Evolutionary conservation across 2,797 vertebrate species (phyloP).

Genomic region (Xerus rutilus): DNA sequence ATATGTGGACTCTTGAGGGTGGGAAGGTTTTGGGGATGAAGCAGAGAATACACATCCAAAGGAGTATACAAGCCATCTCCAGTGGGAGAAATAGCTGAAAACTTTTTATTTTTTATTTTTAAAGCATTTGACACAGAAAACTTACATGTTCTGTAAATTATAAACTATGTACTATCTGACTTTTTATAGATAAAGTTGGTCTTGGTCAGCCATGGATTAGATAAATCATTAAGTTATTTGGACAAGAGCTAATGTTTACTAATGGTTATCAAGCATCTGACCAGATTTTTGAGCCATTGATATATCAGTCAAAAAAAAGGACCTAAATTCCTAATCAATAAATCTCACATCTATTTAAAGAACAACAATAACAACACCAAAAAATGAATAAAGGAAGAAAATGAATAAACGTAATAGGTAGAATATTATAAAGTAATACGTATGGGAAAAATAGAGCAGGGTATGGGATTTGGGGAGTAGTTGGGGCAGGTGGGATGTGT

Average conservation of each 20-base stretch:
- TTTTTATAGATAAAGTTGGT: background rate
- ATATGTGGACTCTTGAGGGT: no score
- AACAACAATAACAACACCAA: background rate
- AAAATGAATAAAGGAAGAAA: background rate
- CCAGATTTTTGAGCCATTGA: background rate
- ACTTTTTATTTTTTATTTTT: background rate
- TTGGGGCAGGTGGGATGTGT: no score
- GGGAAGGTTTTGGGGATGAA: no score
- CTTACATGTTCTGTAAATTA: background rate
- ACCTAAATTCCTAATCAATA: background rate
- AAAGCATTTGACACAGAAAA: conserved; percentile 2
- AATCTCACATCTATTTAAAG: background rate
- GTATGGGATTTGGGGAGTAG: background rate
- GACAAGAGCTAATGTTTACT: background rate
- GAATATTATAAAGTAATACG: background rate
- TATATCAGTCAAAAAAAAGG: background rate
- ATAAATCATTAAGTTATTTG: background rate
- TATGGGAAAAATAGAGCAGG: background rate
- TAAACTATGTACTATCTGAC: background rate
- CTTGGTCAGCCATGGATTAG: background rate
- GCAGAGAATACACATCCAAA: no score
- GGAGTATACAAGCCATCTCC: no score
- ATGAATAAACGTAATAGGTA: background rate
- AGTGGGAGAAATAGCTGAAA: no score
- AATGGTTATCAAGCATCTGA: background rate